Evolutionary conservation across 2,113 vertebrate species (phyloP).

Genomic region (Phyllostomus hastatus): DNA sequence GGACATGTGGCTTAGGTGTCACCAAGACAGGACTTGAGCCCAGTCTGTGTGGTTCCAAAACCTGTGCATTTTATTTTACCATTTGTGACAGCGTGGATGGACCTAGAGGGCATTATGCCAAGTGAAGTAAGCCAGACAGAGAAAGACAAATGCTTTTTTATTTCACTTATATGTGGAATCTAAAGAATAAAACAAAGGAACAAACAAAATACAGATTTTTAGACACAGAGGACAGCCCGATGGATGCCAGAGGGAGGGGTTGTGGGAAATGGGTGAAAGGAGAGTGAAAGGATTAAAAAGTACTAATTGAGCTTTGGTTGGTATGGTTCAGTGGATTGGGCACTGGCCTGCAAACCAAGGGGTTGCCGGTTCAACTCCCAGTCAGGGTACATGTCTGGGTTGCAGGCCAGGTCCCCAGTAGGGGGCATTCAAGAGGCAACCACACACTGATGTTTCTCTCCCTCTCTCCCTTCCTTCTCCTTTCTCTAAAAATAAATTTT

Average conservation of each 20-base stretch:
- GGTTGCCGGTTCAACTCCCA: too few relatives aligned
- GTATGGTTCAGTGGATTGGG: too few relatives aligned
- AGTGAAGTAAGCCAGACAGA: neutral
- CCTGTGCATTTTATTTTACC: neutral
- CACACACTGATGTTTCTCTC: too few relatives aligned
- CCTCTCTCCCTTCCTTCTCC: too few relatives aligned
- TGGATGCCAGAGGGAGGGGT: neutral
- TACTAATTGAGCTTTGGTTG: neutral
- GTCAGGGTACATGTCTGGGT: too few relatives aligned
- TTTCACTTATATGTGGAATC: neutral
- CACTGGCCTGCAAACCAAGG: too few relatives aligned
- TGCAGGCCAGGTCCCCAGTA: too few relatives aligned
- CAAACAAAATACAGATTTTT: neutral
- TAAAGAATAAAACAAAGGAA: neutral
- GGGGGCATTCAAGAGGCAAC: too few relatives aligned
- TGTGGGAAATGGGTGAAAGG: neutral
- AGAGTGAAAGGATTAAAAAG: neutral
- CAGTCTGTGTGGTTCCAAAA: neutral
- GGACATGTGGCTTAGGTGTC: neutral
- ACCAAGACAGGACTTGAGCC: neutral
- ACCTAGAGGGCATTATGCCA: neutral
- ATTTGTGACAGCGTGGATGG: neutral
- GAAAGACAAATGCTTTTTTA: neutral
- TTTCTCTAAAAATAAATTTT: too few relatives aligned
- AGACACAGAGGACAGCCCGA: neutral